A percentile compares a stretch with the other conserved stretches of the same genome.
Evolutionary conservation across 2,888 invertebrate genomes (phyloP).

Genomic region (Liopterus haemorrhoidalis): DNA sequence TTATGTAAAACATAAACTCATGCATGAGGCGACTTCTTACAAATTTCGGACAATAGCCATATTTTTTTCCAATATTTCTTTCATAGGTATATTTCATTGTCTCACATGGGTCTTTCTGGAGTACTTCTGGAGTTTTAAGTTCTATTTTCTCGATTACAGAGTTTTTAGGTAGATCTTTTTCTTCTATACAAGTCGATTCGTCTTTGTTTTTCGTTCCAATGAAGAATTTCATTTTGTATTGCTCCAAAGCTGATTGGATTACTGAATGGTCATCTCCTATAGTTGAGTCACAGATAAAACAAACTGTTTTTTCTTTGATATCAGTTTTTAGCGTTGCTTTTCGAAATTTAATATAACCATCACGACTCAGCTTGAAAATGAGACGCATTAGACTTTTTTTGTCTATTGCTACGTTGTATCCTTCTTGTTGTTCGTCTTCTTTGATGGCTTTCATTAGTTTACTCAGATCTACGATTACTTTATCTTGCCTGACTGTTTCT

Average conservation of each 20-base stretch:
- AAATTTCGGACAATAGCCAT: constrained; percentile 60
- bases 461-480: constrained; percentile 53
- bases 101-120: too few species aligned
- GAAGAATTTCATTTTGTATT: constrained; percentile 54
- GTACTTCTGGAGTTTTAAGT: constrained; percentile 14
- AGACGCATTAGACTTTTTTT: constrained; percentile 60
- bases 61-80: constrained; percentile 42
- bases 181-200: constrained; percentile 5
- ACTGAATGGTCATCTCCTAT: constrained; percentile 47
- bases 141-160: constrained; percentile 7
- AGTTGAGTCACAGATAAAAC: constrained; percentile 52
- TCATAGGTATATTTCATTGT: constrained; percentile 25
- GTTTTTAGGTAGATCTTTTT: constrained; percentile 7
- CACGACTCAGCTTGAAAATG: constrained; percentile 51
- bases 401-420: constrained; percentile 53
- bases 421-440: constrained; percentile 51
- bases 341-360: constrained; percentile 53
- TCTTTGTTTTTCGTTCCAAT: constrained; percentile 27
- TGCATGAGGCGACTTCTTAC: constrained; percentile 61
- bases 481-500: constrained; percentile 52
- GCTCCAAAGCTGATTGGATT: constrained; percentile 56
- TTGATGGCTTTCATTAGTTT: constrained; percentile 51
- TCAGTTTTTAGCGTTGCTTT: constrained; percentile 47
- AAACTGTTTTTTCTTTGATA: constrained; percentile 45
- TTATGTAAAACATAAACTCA: constrained; percentile 63